phyloP scores from a whole-genome alignment of 2,888 invertebrate genomes.

The Ganaspis brasiliensis region DNA sequence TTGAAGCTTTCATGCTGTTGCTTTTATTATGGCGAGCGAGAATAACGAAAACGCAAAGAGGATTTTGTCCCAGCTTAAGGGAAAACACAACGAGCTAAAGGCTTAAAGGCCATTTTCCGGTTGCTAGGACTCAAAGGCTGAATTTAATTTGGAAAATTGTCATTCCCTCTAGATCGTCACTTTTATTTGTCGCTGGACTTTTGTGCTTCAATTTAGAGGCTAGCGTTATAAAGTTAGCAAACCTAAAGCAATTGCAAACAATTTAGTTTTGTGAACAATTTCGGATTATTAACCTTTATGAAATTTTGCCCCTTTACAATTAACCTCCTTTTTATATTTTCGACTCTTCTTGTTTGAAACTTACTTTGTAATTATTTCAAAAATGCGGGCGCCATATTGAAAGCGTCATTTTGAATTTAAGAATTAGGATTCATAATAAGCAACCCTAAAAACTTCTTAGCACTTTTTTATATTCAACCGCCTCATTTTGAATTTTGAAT shows the following conservation, averaged over 20 bases:
- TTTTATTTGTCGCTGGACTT: slow-evolving; percentile 8
- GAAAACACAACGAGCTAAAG: neutral
- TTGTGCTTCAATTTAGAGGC: neutral
- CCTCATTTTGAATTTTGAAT: too few species aligned
- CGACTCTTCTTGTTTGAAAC: too few species aligned
- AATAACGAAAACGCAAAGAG: neutral
- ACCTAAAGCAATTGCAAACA: neutral
- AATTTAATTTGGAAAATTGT: slow-evolving; percentile 26
- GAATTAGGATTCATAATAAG: too few species aligned
- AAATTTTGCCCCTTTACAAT: too few species aligned
- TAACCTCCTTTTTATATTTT: too few species aligned
- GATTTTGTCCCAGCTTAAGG: neutral
- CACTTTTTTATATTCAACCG: too few species aligned
- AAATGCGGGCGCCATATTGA: too few species aligned
- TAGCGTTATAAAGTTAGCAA: neutral
- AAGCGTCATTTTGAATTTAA: too few species aligned
- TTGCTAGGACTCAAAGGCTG: neutral
- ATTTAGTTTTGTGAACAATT: neutral
- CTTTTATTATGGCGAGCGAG: neutral
- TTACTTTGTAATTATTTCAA: too few species aligned
- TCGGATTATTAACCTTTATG: too few species aligned
- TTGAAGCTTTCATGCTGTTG: slow-evolving; percentile 11
- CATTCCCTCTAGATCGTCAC: neutral
- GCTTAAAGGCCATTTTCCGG: neutral
- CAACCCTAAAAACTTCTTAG: too few species aligned